phyloP scores from a whole-genome alignment of 2,888 invertebrate species.

The Pelosia muscerda region DNA sequence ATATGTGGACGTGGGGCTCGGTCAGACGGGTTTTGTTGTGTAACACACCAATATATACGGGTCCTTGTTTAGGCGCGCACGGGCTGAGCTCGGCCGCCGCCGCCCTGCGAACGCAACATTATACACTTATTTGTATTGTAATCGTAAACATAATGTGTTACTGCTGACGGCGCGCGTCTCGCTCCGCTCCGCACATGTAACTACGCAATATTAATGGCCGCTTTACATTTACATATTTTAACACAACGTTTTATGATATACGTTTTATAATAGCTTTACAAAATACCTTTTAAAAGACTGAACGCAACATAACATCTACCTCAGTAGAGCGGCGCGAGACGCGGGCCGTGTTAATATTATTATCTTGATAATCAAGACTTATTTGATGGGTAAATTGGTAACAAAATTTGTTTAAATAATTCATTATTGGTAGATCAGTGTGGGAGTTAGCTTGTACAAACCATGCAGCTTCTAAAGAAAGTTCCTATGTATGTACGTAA shows the following conservation, averaged over 20 bases:
- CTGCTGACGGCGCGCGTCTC: slow-evolving; percentile 62
- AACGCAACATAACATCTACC: slow-evolving; percentile 36
- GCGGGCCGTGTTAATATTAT: slow-evolving; percentile 60
- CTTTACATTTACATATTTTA: slow-evolving; percentile 47
- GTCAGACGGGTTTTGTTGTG: slow-evolving; percentile 77
- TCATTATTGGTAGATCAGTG: slow-evolving; percentile 85
- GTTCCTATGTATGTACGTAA: slow-evolving; percentile 87
- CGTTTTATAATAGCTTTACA: slow-evolving; percentile 50
- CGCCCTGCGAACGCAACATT: slow-evolving; percentile 62
- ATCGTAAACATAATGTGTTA: slow-evolving; percentile 78
- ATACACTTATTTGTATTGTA: slow-evolving; percentile 78
- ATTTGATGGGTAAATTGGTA: slow-evolving; percentile 73
- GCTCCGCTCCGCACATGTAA: slow-evolving; percentile 53
- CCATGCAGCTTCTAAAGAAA: slow-evolving; percentile 87
- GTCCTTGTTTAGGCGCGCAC: slow-evolving; percentile 76
- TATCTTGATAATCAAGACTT: slow-evolving; percentile 76
- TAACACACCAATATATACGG: slow-evolving; percentile 82
- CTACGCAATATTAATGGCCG: slow-evolving; percentile 40
- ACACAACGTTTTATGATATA: slow-evolving; percentile 44
- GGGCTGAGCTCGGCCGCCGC: slow-evolving; percentile 71
- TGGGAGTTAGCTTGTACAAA: slow-evolving; percentile 87
- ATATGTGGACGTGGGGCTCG: slow-evolving; percentile 77
- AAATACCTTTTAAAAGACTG: slow-evolving; percentile 49
- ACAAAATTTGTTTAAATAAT: slow-evolving; percentile 78
- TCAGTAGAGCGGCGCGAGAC: slow-evolving; percentile 55